Conservation (phyloP, 2,888 invertebrate genomes). For the Flexamia atlantica region DNA sequence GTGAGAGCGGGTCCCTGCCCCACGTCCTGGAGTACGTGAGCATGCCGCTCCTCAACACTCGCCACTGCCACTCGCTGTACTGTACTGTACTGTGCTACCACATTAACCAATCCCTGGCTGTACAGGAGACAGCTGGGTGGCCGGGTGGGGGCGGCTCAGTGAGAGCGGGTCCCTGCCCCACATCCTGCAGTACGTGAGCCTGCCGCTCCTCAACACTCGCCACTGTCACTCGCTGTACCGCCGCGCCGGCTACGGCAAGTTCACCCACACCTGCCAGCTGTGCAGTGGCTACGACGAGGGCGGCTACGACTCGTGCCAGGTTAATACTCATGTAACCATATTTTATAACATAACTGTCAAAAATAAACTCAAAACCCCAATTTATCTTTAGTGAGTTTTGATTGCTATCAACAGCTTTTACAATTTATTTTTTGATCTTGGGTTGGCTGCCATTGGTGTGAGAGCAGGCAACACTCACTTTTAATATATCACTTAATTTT, state of each 20-base stretch:
- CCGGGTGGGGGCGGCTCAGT: constrained; percentile 72
- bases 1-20: no score
- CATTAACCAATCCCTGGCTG: constrained; percentile 21
- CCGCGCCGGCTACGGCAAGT: constrained; percentile 69
- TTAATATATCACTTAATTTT: no score
- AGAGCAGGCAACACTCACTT: no score
- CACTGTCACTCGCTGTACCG: constrained; percentile 69
- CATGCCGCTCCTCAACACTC: no score
- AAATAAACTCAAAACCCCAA: no score
- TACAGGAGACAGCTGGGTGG: constrained; percentile 68
- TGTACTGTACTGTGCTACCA: no score
- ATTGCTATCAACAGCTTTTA: no score
- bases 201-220: constrained; percentile 69
- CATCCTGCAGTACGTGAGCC: constrained; percentile 70
- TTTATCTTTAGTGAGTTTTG: no score
- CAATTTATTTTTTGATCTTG: no score
- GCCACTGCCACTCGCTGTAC: no score
- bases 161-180: constrained; percentile 70
- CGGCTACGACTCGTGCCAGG: constrained; percentile 71
- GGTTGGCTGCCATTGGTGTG: no score
- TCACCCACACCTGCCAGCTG: constrained; percentile 70
- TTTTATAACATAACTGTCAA: background rate
- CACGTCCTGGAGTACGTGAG: no score
- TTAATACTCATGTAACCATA: constrained; percentile 25
- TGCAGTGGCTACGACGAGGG: constrained; percentile 70